Base-by-base conservation (phyloP, 2,797 vertebrate genomes). In the Karalla daura region DNA sequence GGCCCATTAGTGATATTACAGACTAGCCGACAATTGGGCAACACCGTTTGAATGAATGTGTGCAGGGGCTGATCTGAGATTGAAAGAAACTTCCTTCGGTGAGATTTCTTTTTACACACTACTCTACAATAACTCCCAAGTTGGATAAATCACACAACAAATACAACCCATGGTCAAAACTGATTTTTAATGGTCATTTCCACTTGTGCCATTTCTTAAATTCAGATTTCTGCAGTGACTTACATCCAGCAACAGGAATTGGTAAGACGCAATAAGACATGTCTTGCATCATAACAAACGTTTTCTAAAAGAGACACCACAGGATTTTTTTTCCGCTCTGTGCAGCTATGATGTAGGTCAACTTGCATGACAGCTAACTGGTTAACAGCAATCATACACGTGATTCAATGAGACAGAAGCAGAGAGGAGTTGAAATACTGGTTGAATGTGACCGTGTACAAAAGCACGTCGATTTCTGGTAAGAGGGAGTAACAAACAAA, bases 111-210 rank as follows among this genome's bases (percentile, higher is more conserved):
- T n/a, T n/a, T n/a, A n/a, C n/a, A n/a, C n/a, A 2, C 24, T 21
- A 17, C 17, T 28, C 2, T 17, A 2, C 8, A 39, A 9, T 32
- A 8, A 12, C 3, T 37, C n/a, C 2, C 0, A 7, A 7, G 9
- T 30, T 14, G 41, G 37, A 51, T n/a, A 40, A 56, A 2, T 63
- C 25, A 71, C 13, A 69, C 27, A 64, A 20, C 18, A 39, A 59
- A 44, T 3, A n/a, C 17, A 53, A 36, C 6, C 3, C 25, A 73
- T 66, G 79, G 70, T 84, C 77, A 80, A 85, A 89, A 89, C 44
- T 60, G 64, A 84, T 72, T 71, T 88, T 91, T 88, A 91, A 87
- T 88, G 59, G 53, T 76, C 33, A 69, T 76, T 88, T 88, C 76
- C 72, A 83, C 74, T 88, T 86, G 86, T 86, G 84, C 84, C 86